A percentile compares a stretch with the other conserved stretches of the same genome.
These are phyloP conservation scores for Rhinolophus ferrumequinum DNA, from an alignment of 2,113 vertebrate genomes.

Conservation along the genomic window DNA sequence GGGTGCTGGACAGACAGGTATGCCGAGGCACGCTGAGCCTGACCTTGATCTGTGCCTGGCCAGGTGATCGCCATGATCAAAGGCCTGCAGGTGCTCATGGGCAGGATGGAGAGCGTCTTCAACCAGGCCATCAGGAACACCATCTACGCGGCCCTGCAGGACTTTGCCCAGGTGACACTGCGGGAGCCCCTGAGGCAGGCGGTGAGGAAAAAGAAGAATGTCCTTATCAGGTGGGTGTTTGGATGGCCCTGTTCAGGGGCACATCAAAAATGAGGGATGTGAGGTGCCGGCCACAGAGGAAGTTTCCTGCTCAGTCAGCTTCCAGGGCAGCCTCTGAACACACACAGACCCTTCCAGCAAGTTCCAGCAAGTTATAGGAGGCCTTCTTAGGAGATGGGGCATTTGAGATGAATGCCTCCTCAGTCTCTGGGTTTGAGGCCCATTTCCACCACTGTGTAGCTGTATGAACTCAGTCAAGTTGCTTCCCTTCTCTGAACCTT, in stretches of 20 bases:
- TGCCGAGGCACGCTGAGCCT: not conserved
- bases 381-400: not conserved
- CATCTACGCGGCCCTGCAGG: constrained; percentile 98
- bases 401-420: not conserved
- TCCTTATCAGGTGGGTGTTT: constrained; percentile 93
- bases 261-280: not conserved
- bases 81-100: constrained; percentile 98
- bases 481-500: not conserved
- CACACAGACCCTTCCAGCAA: not conserved
- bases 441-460: not conserved
- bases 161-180: constrained; percentile 97
- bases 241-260: not conserved
- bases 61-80: constrained; percentile 99
- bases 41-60: constrained; percentile 26
- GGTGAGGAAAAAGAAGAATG: constrained; percentile 98
- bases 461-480: not conserved
- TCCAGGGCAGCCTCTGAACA: not conserved
- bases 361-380: not conserved
- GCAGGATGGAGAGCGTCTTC: constrained; percentile 98
- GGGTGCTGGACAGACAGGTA: not conserved
- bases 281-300: rapidly evolving
- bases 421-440: not conserved
- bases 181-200: constrained; percentile 97
- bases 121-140: constrained; percentile 99
- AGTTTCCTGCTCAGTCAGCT: not conserved